Evolutionary conservation across 1,140 invertebrate species (phyloP).

Genomic region (Kradibia gibbosae): DNA sequence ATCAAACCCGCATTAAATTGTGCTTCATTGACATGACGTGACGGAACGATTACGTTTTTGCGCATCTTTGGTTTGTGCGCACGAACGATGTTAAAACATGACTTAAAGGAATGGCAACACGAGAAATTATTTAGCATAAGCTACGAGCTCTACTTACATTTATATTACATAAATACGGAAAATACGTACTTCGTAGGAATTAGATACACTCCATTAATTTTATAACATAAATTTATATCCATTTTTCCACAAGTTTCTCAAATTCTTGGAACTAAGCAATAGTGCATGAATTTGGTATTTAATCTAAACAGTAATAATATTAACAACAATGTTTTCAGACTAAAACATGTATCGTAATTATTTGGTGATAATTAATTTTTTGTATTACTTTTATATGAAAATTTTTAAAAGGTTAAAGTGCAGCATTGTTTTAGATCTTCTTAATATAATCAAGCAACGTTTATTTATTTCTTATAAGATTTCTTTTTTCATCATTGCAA

Average conservation of each 20-base stretch:
- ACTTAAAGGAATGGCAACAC: not conserved
- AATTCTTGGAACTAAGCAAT: not conserved
- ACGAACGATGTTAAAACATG: not conserved
- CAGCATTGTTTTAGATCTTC: too few species aligned
- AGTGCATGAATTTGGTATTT: not conserved
- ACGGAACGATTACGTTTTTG: not conserved
- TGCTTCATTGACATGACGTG: not conserved
- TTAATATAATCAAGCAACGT: too few species aligned
- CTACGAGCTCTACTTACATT: not conserved
- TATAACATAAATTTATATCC: slow-evolving; percentile 10
- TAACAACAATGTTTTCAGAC: not conserved
- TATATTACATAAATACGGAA: not conserved
- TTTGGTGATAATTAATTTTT: too few species aligned
- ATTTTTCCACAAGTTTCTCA: not conserved
- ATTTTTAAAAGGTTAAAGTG: too few species aligned
- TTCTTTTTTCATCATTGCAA: too few species aligned
- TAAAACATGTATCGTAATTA: too few species aligned
- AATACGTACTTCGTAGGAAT: not conserved
- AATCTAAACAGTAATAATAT: not conserved
- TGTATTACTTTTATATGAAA: too few species aligned
- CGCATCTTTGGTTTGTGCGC: not conserved
- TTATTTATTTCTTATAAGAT: too few species aligned
- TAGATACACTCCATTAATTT: slow-evolving; percentile 12
- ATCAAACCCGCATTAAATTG: slow-evolving; percentile 6
- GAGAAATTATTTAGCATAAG: not conserved